Evolutionary conservation across 1,140 invertebrate genomes (phyloP).

Genomic region (Chironomus striatipennis): DNA sequence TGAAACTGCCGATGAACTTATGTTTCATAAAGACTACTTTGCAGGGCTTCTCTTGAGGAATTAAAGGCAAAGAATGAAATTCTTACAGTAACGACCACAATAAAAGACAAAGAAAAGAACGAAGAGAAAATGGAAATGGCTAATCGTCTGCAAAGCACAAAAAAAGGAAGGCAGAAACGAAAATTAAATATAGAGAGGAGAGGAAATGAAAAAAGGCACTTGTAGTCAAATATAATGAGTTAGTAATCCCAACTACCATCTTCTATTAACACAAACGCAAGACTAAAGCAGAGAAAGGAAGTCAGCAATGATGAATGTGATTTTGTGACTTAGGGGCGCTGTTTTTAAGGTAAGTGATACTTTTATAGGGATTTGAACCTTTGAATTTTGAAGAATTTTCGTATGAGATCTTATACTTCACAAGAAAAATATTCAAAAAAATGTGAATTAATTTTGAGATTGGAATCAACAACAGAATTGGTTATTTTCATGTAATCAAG

Average conservation of each 20-base stretch:
- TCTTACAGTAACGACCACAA: neutral
- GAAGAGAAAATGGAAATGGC: neutral
- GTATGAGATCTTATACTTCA: too few species aligned
- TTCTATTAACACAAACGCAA: constrained; percentile 16
- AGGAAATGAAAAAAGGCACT: neutral
- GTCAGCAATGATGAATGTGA: neutral
- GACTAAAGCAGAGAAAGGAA: neutral
- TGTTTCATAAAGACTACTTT: too few species aligned
- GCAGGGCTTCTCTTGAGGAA: neutral
- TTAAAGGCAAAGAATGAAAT: neutral
- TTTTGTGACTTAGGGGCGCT: too few species aligned
- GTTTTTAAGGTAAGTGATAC: too few species aligned
- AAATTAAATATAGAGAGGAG: constrained; percentile 1
- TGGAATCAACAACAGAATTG: too few species aligned
- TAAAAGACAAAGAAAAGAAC: neutral
- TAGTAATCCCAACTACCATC: neutral
- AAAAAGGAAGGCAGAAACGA: neutral
- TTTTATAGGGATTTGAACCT: too few species aligned
- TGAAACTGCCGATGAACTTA: too few species aligned
- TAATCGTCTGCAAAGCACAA: constrained; percentile 8
- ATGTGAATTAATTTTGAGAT: too few species aligned
- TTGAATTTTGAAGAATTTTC: too few species aligned
- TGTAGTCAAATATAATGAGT: constrained; percentile 16
- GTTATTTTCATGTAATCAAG: too few species aligned
- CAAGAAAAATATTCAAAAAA: too few species aligned